phyloP scores from a whole-genome alignment of 2,888 invertebrate species.

The Noctua fimbriata region DNA sequence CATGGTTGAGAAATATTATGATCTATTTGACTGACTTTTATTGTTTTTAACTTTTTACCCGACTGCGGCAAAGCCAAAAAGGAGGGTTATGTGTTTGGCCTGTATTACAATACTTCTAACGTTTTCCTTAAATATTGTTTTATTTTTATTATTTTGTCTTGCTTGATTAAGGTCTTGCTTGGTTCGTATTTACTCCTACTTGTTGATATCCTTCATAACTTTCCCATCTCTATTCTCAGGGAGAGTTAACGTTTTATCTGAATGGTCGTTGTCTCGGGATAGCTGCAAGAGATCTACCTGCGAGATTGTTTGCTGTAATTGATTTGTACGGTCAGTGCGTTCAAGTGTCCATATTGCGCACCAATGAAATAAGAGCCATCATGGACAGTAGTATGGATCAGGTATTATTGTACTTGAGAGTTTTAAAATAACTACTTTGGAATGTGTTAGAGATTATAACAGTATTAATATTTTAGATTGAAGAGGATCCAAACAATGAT shows the following conservation, averaged over 20 bases:
- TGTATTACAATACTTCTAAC: not conserved
- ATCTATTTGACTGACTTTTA: not conserved
- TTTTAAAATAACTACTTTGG: not conserved
- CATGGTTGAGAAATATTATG: not conserved
- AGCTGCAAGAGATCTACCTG: conserved; percentile 95
- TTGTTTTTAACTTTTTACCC: not conserved
- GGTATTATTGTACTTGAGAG: conserved; percentile 65
- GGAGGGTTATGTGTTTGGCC: not conserved
- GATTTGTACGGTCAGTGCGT: conserved; percentile 98
- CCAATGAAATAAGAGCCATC: conserved; percentile 76
- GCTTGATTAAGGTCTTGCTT: not conserved
- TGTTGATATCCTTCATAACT: conserved; percentile 4
- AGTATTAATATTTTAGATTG: conserved; percentile 68
- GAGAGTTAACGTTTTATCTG: conserved; percentile 96
- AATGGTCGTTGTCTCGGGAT: conserved; percentile 97
- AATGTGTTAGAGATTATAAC: not conserved
- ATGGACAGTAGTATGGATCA: conserved; percentile 79
- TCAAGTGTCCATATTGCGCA: conserved; percentile 92
- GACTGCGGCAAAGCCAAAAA: not conserved
- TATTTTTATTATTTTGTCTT: conserved; percentile 11
- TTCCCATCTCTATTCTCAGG: conserved; percentile 83
- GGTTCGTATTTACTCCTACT: not conserved
- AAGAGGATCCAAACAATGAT: conserved; percentile 82
- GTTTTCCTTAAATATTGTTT: not conserved
- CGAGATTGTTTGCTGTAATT: conserved; percentile 96